Percentiles rank a stretch among this genome's conserved stretches.
Conservation (phyloP, 1,140 invertebrate genomes). For the Dendroctonus valens region DNA sequence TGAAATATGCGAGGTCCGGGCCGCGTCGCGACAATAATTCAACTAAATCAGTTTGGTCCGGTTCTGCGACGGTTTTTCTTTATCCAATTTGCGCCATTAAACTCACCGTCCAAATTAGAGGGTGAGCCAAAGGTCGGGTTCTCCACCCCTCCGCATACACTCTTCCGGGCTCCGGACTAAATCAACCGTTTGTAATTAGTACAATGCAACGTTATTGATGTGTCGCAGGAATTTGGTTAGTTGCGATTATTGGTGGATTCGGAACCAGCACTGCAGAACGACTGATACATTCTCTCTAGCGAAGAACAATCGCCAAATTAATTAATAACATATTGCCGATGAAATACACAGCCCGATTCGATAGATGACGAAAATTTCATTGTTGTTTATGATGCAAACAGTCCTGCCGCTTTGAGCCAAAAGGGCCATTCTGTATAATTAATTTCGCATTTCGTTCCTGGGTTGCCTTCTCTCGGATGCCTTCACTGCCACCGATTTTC, state of each 20-base stretch:
- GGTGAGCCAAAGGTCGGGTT: conserved; percentile 11
- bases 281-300: conserved; percentile 38
- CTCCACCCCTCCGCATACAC: background rate
- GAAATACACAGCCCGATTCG: conserved; percentile 30
- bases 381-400: conserved; percentile 21
- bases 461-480: too few species aligned
- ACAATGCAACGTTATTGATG: conserved; percentile 47
- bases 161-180: conserved; percentile 38
- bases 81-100: conserved; percentile 48
- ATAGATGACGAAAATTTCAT: conserved; percentile 35
- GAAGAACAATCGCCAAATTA: conserved; percentile 43
- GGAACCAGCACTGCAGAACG: conserved; percentile 43
- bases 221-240: conserved; percentile 48
- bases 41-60: conserved; percentile 44
- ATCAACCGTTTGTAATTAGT: conserved; percentile 50
- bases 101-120: conserved; percentile 36
- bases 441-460: too few species aligned
- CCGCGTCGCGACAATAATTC: conserved; percentile 48
- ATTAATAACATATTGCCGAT: conserved; percentile 41
- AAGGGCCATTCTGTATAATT: background rate
- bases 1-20: conserved; percentile 44
- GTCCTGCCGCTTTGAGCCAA: conserved; percentile 5
- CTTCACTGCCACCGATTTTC: too few species aligned
- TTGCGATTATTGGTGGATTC: conserved; percentile 43
- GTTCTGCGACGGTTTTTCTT: conserved; percentile 39